Conservation (phyloP, 2,888 invertebrate species). For the Scrobipalpa costella region DNA sequence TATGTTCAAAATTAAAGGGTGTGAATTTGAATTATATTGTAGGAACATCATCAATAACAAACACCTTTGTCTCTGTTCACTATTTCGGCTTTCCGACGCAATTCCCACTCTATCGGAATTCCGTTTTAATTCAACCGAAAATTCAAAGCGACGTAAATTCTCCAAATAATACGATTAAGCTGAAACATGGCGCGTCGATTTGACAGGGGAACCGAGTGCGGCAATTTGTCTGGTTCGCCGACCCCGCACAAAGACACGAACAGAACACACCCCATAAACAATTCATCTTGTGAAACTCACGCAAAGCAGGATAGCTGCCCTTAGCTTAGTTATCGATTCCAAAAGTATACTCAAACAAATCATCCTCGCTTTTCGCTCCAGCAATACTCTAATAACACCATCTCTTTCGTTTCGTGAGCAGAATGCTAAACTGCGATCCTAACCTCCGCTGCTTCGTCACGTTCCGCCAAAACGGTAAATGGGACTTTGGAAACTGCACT, state of each 20-base stretch:
- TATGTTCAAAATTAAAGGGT: background rate
- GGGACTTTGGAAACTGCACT: slow-evolving; percentile 56
- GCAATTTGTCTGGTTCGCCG: slow-evolving; percentile 69
- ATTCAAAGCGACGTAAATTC: slow-evolving; percentile 49
- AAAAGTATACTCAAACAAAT: slow-evolving; percentile 55
- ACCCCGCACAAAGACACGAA: slow-evolving; percentile 55
- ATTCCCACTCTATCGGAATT: slow-evolving; percentile 25
- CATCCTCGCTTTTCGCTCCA: slow-evolving; percentile 52
- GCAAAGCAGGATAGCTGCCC: slow-evolving; percentile 48
- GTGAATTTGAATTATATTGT: background rate
- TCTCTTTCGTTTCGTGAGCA: slow-evolving; percentile 56
- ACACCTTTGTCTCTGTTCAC: background rate
- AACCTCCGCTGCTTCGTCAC: slow-evolving; percentile 47
- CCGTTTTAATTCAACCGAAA: slow-evolving; percentile 53
- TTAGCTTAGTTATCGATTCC: slow-evolving; percentile 51
- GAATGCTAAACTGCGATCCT: slow-evolving; percentile 60
- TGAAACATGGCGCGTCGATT: slow-evolving; percentile 50
- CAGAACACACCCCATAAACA: slow-evolving; percentile 55
- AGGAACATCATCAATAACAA: background rate
- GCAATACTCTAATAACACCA: slow-evolving; percentile 48
- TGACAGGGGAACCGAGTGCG: slow-evolving; percentile 54
- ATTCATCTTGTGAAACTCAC: slow-evolving; percentile 61
- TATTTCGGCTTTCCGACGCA: slow-evolving; percentile 1
- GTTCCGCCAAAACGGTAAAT: slow-evolving; percentile 51
- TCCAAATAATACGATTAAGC: slow-evolving; percentile 63